These are phyloP conservation scores for Sphenopsis melanotis DNA, from an alignment of 2,797 vertebrate genomes.

Conservation along the genomic window DNA sequence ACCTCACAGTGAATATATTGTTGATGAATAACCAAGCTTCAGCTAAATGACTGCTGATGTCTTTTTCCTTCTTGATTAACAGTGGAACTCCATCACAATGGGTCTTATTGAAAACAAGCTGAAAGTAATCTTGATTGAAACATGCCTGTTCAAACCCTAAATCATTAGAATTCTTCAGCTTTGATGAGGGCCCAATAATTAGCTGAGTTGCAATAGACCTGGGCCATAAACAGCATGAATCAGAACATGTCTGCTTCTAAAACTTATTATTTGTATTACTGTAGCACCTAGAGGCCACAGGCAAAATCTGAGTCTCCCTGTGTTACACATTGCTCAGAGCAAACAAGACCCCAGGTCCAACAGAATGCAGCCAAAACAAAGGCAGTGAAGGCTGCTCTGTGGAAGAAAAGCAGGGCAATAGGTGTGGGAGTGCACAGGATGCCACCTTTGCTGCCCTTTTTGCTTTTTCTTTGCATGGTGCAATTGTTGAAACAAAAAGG, in stretches of 20 bases:
- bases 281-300: constrained; percentile 52
- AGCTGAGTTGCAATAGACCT: not conserved
- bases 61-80: constrained; percentile 9
- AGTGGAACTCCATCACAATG: not conserved
- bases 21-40: not conserved
- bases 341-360: not conserved
- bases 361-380: not conserved
- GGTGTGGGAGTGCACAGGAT: not conserved
- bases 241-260: not conserved
- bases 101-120: not conserved
- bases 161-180: not conserved
- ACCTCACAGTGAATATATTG: not conserved
- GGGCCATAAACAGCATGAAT: not conserved
- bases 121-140: constrained; percentile 7
- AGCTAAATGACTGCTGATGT: constrained; percentile 14
- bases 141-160: not conserved
- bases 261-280: constrained; percentile 49
- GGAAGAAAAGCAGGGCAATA: not conserved
- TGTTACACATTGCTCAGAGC: not conserved
- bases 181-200: not conserved
- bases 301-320: not conserved
- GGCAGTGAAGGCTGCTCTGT: not conserved
- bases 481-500: not conserved
- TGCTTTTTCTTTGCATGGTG: not conserved
- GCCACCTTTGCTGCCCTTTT: not conserved